A percentile compares a stretch with the other conserved stretches of the same genome.
These are phyloP conservation scores for Pammene aurita DNA, from an alignment of 2,888 invertebrate genomes.

Conservation along the genomic window DNA sequence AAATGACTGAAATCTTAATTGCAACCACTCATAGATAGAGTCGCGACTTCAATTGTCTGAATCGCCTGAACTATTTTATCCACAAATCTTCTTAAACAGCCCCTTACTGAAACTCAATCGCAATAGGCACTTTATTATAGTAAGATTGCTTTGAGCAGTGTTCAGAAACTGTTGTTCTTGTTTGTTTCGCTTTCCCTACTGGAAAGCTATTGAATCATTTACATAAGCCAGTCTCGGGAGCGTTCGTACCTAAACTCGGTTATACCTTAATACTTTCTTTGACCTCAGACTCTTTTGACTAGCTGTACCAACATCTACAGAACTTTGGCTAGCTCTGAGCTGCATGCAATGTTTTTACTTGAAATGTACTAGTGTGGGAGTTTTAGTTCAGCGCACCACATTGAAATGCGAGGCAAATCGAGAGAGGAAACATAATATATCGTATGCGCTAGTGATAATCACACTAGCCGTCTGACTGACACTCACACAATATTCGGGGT, in stretches of 20 bases:
- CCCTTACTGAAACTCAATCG: background rate
- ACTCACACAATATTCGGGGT: no score
- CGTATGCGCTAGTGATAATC: slow-evolving; percentile 22
- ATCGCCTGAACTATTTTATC: background rate
- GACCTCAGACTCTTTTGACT: background rate
- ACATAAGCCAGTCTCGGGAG: slow-evolving; percentile 12
- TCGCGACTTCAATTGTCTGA: background rate
- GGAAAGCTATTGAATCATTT: slow-evolving; percentile 15
- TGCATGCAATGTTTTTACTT: background rate
- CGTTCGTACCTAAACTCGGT: background rate
- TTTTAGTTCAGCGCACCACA: slow-evolving; percentile 24
- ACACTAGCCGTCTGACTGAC: slow-evolving; percentile 9
- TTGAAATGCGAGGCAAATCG: slow-evolving; percentile 24
- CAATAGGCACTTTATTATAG: background rate
- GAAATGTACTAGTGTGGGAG: background rate
- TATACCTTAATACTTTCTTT: background rate
- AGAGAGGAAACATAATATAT: background rate
- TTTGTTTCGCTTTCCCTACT: background rate
- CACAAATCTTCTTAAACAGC: background rate
- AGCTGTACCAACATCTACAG: background rate
- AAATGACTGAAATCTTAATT: no score
- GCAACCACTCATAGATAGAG: no score
- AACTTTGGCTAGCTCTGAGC: background rate
- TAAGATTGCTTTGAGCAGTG: background rate
- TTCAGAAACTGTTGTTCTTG: background rate